Evolutionary conservation across 2,113 vertebrate genomes (phyloP).

Genomic region (Noctilio leporinus): DNA sequence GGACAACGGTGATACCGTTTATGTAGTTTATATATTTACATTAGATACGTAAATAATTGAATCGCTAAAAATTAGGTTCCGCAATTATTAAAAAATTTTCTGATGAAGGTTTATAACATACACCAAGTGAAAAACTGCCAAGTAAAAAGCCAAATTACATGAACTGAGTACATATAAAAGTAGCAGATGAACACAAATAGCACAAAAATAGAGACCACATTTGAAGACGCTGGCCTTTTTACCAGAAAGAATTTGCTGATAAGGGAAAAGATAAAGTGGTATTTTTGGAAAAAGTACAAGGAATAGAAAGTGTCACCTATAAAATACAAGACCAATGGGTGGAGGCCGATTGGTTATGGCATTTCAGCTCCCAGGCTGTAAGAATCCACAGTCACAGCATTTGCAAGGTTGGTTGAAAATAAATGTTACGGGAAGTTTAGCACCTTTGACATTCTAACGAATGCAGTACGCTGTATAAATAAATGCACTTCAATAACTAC

Average conservation of each 20-base stretch:
- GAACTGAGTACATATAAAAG: slow-evolving; percentile 17
- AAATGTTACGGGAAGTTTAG: not conserved
- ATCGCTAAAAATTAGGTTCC: not conserved
- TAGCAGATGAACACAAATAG: not conserved
- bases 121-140: not conserved
- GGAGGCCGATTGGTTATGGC: not conserved
- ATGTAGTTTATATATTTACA: not conserved
- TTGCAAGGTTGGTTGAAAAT: not conserved
- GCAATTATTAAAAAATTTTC: not conserved
- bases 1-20: not conserved
- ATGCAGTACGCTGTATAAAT: not conserved
- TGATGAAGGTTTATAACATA: not conserved
- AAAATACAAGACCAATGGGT: not conserved
- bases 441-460: not conserved
- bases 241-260: not conserved
- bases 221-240: not conserved
- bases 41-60: not conserved
- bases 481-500: not conserved
- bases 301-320: not conserved
- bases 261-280: not conserved
- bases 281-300: not conserved
- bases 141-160: not conserved
- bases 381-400: too few relatives aligned
- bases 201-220: not conserved
- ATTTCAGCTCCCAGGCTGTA: too few relatives aligned